phyloP scores from a whole-genome alignment of 2,113 vertebrate genomes.

The Pangasianodon gigas region DNA sequence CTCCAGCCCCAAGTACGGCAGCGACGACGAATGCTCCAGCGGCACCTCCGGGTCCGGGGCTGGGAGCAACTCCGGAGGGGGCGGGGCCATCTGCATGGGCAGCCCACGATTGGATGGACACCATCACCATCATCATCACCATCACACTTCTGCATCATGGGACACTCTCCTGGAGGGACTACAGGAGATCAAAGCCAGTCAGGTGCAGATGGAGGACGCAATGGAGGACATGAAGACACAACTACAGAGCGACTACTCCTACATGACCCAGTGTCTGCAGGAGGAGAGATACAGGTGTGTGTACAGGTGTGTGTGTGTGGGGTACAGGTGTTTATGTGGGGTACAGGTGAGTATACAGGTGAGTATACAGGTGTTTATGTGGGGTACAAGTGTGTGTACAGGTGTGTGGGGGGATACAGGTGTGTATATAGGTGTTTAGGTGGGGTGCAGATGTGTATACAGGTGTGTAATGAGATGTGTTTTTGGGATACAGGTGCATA shows the following conservation, averaged over 20 bases:
- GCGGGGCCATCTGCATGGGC: slow-evolving; percentile 83
- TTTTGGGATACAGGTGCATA: background rate
- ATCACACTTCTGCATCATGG: slow-evolving; percentile 68
- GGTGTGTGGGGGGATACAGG: background rate
- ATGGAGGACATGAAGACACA: slow-evolving; percentile 95
- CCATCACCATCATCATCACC: slow-evolving; percentile 81
- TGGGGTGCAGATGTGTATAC: background rate
- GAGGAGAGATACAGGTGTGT: slow-evolving; percentile 84
- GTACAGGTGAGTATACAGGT: background rate
- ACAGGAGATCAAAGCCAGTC: slow-evolving; percentile 91
- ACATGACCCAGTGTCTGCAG: slow-evolving; percentile 97
- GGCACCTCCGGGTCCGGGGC: slow-evolving; percentile 87
- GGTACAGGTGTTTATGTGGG: no score
- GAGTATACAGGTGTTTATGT: background rate
- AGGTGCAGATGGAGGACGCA: slow-evolving; percentile 91
- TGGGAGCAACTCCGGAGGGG: slow-evolving; percentile 86
- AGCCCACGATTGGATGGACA: slow-evolving; percentile 87
- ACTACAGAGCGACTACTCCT: slow-evolving; percentile 93
- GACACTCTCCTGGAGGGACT: slow-evolving; percentile 91
- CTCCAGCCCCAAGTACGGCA: slow-evolving; percentile 96
- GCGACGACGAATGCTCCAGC: slow-evolving; percentile 94
- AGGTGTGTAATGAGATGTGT: background rate
- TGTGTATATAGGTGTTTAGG: background rate
- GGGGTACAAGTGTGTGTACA: background rate
- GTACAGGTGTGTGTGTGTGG: background rate